These are phyloP conservation scores for Caenorhabditis sp. DNA, from an alignment of 2,888 invertebrate genomes.

Conservation along the genomic window DNA sequence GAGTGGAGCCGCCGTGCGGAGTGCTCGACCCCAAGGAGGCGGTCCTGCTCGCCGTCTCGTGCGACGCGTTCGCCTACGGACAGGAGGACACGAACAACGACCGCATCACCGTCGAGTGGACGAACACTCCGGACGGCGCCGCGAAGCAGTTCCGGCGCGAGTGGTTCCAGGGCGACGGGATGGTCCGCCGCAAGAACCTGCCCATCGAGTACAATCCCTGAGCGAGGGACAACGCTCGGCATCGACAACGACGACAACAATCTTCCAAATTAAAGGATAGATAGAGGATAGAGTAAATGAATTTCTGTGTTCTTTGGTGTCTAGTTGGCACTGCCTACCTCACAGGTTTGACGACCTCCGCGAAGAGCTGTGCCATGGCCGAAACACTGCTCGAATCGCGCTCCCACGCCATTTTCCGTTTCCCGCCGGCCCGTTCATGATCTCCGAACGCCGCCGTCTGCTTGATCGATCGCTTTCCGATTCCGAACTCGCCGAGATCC, in stretches of 20 bases:
- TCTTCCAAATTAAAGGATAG: too few relatives aligned
- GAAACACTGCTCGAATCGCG: conserved; percentile 56
- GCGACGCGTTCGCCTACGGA: conserved; percentile 2
- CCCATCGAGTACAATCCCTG: conserved; percentile 51
- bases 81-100: too few relatives aligned
- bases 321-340: too few relatives aligned
- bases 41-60: background rate
- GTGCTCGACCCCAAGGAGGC: too few relatives aligned
- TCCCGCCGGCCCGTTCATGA: conserved; percentile 60
- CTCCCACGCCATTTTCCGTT: conserved; percentile 74
- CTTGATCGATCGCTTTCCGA: conserved; percentile 90
- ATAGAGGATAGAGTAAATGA: too few relatives aligned
- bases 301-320: too few relatives aligned
- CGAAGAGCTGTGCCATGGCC: conserved; percentile 62
- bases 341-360: conserved; percentile 70
- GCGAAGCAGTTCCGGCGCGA: conserved; percentile 67
- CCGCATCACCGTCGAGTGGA: conserved; percentile 68
- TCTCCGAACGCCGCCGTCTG: conserved; percentile 86
- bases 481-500: conserved; percentile 94
- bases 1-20: too few relatives aligned
- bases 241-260: too few relatives aligned
- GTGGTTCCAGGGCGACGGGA: too few relatives aligned
- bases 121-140: conserved; percentile 64
- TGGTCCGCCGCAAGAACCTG: conserved; percentile 65
- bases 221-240: background rate